Evolutionary conservation across 2,888 invertebrate genomes (phyloP).

Genomic region (Euzetes globulus): DNA sequence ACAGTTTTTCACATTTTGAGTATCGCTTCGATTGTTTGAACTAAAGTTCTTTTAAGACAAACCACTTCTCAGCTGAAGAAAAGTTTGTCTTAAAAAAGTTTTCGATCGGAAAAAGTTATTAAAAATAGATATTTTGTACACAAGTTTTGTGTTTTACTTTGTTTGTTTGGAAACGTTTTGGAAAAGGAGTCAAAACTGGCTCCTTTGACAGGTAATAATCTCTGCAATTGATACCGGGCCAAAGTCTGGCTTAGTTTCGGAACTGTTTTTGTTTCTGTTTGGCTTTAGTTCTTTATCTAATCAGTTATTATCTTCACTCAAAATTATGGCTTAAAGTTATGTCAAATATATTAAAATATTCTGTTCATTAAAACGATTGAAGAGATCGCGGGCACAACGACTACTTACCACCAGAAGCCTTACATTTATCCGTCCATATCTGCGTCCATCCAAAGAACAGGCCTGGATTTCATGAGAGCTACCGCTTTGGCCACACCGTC

Average conservation of each 20-base stretch:
- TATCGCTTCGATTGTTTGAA: background rate
- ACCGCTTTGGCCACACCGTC: slow-evolving; percentile 28
- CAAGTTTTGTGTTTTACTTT: slow-evolving; percentile 6
- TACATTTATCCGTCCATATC: slow-evolving; percentile 2
- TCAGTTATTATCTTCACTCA: too few relatives aligned
- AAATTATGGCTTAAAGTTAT: background rate
- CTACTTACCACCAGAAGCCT: slow-evolving; percentile 24
- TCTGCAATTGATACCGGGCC: too few relatives aligned
- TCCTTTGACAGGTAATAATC: slow-evolving; percentile 20
- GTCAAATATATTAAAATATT: background rate
- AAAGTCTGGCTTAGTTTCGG: background rate
- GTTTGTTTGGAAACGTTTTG: background rate
- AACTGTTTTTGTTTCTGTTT: background rate
- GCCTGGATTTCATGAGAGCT: slow-evolving; percentile 26
- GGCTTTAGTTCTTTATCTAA: too few relatives aligned
- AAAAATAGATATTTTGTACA: background rate
- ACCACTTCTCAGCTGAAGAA: background rate
- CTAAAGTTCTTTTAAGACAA: background rate
- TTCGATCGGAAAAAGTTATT: background rate
- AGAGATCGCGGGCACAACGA: slow-evolving; percentile 23
- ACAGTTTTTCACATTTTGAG: background rate
- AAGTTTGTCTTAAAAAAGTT: background rate
- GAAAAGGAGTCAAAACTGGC: slow-evolving; percentile 26
- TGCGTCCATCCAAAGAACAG: slow-evolving; percentile 1
- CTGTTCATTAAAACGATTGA: background rate